Conservation (phyloP, 2,113 vertebrate genomes). For the Alces alces region DNA sequence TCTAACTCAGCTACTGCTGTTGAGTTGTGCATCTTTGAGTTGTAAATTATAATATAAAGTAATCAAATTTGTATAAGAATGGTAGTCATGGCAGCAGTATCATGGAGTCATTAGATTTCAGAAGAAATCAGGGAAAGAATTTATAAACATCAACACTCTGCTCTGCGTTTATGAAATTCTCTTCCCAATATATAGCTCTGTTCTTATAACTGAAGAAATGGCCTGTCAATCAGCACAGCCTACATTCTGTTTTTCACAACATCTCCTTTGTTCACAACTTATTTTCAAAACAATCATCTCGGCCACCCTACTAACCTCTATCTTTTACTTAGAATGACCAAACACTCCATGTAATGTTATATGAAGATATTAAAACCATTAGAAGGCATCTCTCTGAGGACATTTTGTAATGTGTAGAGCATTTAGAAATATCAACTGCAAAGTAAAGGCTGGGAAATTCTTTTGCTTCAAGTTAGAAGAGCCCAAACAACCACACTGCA, state of each 20-base stretch:
- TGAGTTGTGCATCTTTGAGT: slow-evolving; percentile 72
- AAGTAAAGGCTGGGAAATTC: slow-evolving; percentile 50
- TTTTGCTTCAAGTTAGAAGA: slow-evolving; percentile 2
- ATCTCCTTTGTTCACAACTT: slow-evolving; percentile 7
- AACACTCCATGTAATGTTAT: background rate
- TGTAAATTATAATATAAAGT: slow-evolving; percentile 78
- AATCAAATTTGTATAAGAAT: slow-evolving; percentile 80
- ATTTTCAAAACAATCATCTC: slow-evolving; percentile 3
- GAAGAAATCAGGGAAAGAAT: slow-evolving; percentile 68
- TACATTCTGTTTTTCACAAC: background rate
- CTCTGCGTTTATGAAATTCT: slow-evolving; percentile 54
- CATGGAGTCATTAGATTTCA: slow-evolving; percentile 74
- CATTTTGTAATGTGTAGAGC: background rate
- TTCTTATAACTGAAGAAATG: slow-evolving; percentile 45
- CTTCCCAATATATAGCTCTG: slow-evolving; percentile 35
- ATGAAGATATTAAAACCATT: slow-evolving; percentile 55
- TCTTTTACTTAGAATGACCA: background rate
- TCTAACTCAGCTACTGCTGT: slow-evolving; percentile 76
- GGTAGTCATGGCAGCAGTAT: slow-evolving; percentile 74
- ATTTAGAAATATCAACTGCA: background rate
- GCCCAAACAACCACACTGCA: background rate
- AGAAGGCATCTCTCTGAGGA: background rate
- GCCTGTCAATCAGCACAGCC: slow-evolving; percentile 52
- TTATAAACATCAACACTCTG: slow-evolving; percentile 68
- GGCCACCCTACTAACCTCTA: background rate